Evolutionary conservation across 2,797 vertebrate species (phyloP), one percentile per base, ranked within the genome.

Genomic region (Pygocentrus nattereri): DNA sequence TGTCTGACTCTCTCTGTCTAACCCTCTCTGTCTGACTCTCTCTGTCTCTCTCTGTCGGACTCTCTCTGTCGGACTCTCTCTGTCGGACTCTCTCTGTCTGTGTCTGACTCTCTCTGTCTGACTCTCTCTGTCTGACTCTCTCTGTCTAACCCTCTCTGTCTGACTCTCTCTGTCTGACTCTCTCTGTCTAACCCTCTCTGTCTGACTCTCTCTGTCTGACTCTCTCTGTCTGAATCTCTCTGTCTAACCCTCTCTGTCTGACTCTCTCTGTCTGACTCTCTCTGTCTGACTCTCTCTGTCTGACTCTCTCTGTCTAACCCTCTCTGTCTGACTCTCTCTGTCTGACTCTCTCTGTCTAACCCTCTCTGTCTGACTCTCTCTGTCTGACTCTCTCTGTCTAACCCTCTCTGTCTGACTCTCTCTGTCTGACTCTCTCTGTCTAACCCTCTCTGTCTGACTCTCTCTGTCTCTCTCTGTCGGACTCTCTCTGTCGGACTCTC

Each of bases 291-390:
- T n/a, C n/a, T n/a, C n/a, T n/a, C n/a, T n/a, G n/a, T n/a, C n/a
- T n/a, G n/a, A n/a, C n/a, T n/a, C n/a, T n/a, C n/a, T n/a, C n/a
- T n/a, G n/a, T 50, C 50, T 50, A 50, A 15, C 4, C 3, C 4
- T 3, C 1, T 41, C 41, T 13, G 49, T 50, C 13, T 50, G 7
- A 30, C 23, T 12, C 12, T n/a, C n/a, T 58, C 6, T 69, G 6
- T 76, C 38, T 38, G 13, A 8, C 15, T 59, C n/a, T 64, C 30
- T 23, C 15, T 41, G 47, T 15, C 21, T 23, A n/a, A n/a, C n/a
- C 8, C 21, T 67, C 18, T 69, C 65, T 69, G 23, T 38, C 82
- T 54, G n/a, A n/a, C n/a, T n/a, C n/a, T 15, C 52, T n/a, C 59
- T 31, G n/a, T 64, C 16, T 64, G n/a, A n/a, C n/a, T 13, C 23